These are phyloP conservation scores for Danionella dracula DNA, from an alignment of 2,797 vertebrate species.

Conservation along the genomic window DNA sequence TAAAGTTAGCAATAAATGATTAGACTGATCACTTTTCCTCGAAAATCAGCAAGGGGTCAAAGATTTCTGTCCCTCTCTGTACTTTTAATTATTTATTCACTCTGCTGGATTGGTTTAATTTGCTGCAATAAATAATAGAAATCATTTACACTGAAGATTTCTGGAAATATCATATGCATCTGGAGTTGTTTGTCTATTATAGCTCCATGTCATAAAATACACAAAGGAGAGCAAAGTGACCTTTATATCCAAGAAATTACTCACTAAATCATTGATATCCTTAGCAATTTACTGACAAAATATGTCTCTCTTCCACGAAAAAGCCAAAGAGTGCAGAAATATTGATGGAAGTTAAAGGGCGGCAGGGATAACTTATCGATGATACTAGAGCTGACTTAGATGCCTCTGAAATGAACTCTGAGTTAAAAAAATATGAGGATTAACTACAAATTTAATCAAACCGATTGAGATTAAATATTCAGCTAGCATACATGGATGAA, in stretches of 20 bases:
- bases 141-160: neutral
- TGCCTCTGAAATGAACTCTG: too few species aligned
- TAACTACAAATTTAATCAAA: too few species aligned
- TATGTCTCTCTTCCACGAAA: neutral
- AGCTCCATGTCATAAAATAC: neutral
- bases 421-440: too few species aligned
- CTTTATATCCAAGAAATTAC: constrained; percentile 1
- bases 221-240: neutral
- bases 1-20: too few species aligned
- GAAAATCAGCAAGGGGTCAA: too few species aligned
- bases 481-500: neutral
- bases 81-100: too few species aligned
- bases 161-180: neutral
- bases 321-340: neutral
- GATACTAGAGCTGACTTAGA: neutral
- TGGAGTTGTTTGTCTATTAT: neutral
- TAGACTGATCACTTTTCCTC: too few species aligned
- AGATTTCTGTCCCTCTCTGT: too few species aligned
- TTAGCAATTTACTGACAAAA: neutral
- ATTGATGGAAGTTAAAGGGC: constrained; percentile 15
- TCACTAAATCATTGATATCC: constrained; percentile 8
- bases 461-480: neutral
- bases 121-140: too few species aligned
- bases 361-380: neutral
- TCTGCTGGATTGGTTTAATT: too few species aligned